Evolutionary conservation across 2,113 vertebrate genomes (phyloP).

Genomic region (Silurus meridionalis): DNA sequence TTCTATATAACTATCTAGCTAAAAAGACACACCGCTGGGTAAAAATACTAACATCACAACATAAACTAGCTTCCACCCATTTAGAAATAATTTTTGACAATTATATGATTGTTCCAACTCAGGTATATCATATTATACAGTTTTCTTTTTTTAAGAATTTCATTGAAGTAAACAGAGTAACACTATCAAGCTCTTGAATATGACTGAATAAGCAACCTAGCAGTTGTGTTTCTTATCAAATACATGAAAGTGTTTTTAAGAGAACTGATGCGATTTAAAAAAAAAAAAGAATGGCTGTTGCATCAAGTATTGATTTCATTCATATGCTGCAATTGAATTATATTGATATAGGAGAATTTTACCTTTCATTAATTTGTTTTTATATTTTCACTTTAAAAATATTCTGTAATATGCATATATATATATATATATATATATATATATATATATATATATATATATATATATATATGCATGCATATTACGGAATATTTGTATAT

Average conservation of each 20-base stretch:
- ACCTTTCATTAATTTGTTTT: neutral
- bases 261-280: neutral
- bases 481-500: too few relatives aligned
- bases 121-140: neutral
- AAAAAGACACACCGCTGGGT: neutral
- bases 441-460: too few relatives aligned
- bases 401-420: neutral
- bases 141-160: neutral
- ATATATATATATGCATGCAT: too few relatives aligned
- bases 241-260: neutral
- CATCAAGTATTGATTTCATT: neutral
- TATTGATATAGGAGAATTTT: neutral
- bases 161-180: neutral
- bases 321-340: neutral
- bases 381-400: neutral
- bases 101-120: neutral
- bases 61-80: neutral
- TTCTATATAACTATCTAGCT: neutral
- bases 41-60: neutral
- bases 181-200: neutral
- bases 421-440: too few relatives aligned
- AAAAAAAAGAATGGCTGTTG: neutral
- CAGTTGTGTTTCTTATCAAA: neutral
- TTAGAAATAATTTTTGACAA: neutral
- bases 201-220: neutral